Percentiles rank a stretch among this genome's conserved stretches.
Conservation (phyloP, 2,888 invertebrate species). For the Melangyna quadrimaculata region DNA sequence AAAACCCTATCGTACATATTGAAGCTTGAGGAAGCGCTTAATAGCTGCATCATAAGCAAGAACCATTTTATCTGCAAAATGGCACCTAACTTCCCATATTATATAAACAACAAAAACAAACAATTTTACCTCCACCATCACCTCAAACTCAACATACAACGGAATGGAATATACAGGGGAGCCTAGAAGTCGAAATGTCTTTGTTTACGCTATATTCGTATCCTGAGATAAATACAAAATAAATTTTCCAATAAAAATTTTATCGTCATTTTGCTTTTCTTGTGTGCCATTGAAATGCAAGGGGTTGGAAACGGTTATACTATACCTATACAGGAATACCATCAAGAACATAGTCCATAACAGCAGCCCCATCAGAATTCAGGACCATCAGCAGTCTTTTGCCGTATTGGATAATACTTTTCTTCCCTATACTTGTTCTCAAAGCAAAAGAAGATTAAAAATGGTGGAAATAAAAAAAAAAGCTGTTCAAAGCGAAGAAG, state of each 20-base stretch:
- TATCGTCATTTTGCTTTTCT: constrained; percentile 60
- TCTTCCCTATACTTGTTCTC: background rate
- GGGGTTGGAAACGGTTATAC: constrained; percentile 16
- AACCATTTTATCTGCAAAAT: constrained; percentile 38
- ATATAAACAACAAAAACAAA: background rate
- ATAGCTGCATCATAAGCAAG: constrained; percentile 63
- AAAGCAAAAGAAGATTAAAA: constrained; percentile 13
- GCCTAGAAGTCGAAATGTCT: constrained; percentile 64
- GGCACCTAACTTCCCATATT: background rate
- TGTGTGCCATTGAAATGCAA: constrained; percentile 5
- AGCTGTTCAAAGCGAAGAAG: background rate
- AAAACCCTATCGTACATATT: constrained; percentile 41
- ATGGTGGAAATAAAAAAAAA: constrained; percentile 7
- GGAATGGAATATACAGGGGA: constrained; percentile 6
- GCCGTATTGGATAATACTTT: constrained; percentile 7
- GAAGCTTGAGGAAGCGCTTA: constrained; percentile 45
- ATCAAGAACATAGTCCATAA: background rate
- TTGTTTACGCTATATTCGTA: constrained; percentile 65
- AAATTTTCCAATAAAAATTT: constrained; percentile 68
- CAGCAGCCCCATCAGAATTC: background rate
- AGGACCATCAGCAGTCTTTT: background rate
- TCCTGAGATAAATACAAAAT: constrained; percentile 69
- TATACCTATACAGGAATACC: background rate
- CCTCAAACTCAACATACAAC: background rate
- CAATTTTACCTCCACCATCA: background rate